Percentiles rank a stretch among this genome's conserved stretches.
Evolutionary conservation across 2,797 vertebrate genomes (phyloP).

Genomic region (Oceanodroma leucorhoa): DNA sequence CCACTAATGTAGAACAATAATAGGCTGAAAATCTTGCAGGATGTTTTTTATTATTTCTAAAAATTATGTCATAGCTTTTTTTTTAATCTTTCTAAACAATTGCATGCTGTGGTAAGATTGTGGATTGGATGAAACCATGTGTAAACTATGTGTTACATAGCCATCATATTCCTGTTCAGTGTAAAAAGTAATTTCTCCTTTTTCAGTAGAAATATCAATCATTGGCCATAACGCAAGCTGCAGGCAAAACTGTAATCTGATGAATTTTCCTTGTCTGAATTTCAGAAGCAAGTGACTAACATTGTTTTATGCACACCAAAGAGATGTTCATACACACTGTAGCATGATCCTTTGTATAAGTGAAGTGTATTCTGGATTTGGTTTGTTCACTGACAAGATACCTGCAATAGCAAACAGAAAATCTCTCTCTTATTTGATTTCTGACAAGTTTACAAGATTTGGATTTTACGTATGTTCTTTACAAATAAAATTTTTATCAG

Average conservation of each 20-base stretch:
- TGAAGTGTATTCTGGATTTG: not conserved
- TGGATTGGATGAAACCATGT: not conserved
- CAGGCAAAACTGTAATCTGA: not conserved
- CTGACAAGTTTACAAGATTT: not conserved
- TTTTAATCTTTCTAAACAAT: not conserved
- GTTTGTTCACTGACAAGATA: not conserved
- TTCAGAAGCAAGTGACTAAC: not conserved
- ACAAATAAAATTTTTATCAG: not conserved
- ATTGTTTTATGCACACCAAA: not conserved
- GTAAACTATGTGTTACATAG: not conserved
- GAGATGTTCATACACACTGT: not conserved
- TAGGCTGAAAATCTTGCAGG: not conserved
- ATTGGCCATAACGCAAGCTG: not conserved
- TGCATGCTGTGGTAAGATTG: not conserved
- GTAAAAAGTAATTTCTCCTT: not conserved
- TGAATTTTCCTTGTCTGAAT: not conserved
- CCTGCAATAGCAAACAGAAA: not conserved
- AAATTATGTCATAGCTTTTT: not conserved
- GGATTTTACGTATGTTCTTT: not conserved
- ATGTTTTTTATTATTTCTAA: not conserved
- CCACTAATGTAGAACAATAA: not conserved
- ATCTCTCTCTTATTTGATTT: not conserved
- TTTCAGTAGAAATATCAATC: not conserved
- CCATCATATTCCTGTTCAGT: not conserved
- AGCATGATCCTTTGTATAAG: not conserved